Evolutionary conservation across 2,888 invertebrate genomes (phyloP).

Genomic region (Drosophila histrio): DNA sequence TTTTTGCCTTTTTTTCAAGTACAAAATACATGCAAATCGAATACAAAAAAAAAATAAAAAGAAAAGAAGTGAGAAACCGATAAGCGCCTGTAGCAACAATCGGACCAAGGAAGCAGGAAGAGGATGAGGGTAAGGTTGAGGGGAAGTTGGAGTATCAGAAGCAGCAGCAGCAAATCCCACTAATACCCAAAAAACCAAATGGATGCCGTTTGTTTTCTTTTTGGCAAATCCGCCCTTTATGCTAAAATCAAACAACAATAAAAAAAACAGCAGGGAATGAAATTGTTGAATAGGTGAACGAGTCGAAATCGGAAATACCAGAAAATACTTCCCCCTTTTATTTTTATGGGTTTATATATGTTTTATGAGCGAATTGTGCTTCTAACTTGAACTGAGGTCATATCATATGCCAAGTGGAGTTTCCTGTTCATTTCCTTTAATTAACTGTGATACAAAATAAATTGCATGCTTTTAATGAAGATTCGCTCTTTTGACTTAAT

Average conservation of each 20-base stretch:
- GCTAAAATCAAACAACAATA: conserved; percentile 77
- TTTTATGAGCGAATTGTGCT: conserved; percentile 45
- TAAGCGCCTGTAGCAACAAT: conserved; percentile 62
- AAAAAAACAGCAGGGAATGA: conserved; percentile 61
- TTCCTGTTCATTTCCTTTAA: conserved; percentile 44
- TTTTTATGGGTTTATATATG: conserved; percentile 71
- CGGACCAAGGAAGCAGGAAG: background rate
- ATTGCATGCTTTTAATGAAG: conserved; percentile 40
- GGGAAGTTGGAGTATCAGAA: conserved; percentile 2
- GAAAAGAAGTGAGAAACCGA: conserved; percentile 58
- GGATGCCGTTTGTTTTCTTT: conserved; percentile 73
- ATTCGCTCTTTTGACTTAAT: conserved; percentile 43
- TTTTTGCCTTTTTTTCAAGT: conserved; percentile 52
- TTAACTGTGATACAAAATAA: conserved; percentile 50
- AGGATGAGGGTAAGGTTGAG: background rate
- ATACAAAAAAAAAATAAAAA: conserved; percentile 18
- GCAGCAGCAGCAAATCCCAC: conserved; percentile 58
- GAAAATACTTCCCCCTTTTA: conserved; percentile 42
- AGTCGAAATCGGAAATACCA: conserved; percentile 6
- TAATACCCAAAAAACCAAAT: conserved; percentile 67
- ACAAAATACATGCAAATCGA: conserved; percentile 72
- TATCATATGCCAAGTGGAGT: background rate
- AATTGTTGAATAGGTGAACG: conserved; percentile 43
- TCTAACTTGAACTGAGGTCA: background rate
- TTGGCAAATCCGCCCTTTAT: conserved; percentile 71